These are phyloP conservation scores for Altica lythri DNA, from an alignment of 2,888 invertebrate genomes.

Conservation along the genomic window DNA sequence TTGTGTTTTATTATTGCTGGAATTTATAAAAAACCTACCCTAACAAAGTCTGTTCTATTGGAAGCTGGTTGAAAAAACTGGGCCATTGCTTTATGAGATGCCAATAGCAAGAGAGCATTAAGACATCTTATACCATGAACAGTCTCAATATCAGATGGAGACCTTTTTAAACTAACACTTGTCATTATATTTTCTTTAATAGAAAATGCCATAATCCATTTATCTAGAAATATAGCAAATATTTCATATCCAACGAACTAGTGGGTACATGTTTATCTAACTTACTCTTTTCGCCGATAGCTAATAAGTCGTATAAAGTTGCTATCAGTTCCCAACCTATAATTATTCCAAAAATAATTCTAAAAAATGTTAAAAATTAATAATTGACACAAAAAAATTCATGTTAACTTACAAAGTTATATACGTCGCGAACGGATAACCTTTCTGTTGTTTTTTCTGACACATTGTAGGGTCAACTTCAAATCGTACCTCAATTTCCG, in stretches of 20 bases:
- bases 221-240: conserved; percentile 53
- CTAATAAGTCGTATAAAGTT: conserved; percentile 47
- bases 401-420: conserved; percentile 47
- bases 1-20: too few relatives aligned
- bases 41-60: conserved; percentile 69
- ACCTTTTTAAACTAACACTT: conserved; percentile 61
- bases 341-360: conserved; percentile 46
- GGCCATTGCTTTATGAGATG: conserved; percentile 75
- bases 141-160: conserved; percentile 64
- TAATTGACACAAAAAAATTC: neutral
- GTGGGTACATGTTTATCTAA: conserved; percentile 14
- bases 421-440: conserved; percentile 43
- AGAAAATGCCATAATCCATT: conserved; percentile 65
- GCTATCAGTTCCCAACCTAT: conserved; percentile 46
- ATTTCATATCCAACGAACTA: neutral
- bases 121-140: conserved; percentile 70
- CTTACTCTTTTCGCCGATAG: conserved; percentile 46
- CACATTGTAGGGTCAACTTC: conserved; percentile 68
- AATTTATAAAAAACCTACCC: conserved; percentile 57
- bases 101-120: conserved; percentile 66
- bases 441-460: conserved; percentile 50
- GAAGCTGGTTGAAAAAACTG: conserved; percentile 69
- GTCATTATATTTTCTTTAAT: conserved; percentile 63
- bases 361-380: conserved; percentile 41
- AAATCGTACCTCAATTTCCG: conserved; percentile 63